These are phyloP conservation scores for Dysmachus trigonus DNA, from an alignment of 2,888 invertebrate genomes.

Conservation along the genomic window DNA sequence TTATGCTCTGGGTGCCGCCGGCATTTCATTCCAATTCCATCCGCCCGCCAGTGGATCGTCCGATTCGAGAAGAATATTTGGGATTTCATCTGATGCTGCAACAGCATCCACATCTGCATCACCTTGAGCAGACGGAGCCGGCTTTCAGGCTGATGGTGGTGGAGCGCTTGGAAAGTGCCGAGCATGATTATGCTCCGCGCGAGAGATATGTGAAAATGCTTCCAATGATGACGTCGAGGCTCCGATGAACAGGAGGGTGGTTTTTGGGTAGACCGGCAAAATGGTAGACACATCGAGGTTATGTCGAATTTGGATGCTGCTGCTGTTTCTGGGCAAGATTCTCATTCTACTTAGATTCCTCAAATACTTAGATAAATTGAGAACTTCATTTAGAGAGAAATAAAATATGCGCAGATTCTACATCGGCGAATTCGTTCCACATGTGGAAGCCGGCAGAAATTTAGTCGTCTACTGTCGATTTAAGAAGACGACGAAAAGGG, in stretches of 20 bases:
- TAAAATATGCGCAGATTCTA: background rate
- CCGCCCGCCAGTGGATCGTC: background rate
- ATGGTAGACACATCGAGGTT: background rate
- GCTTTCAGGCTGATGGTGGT: too few relatives aligned
- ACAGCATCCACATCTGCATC: background rate
- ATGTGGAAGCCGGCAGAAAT: background rate
- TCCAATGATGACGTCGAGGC: background rate
- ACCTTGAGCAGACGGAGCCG: background rate
- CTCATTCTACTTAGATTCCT: background rate
- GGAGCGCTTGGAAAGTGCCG: slow-evolving; percentile 3
- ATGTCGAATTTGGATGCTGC: background rate
- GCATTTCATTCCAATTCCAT: too few relatives aligned
- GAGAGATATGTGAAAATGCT: background rate
- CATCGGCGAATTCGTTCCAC: background rate
- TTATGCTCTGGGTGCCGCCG: slow-evolving; percentile 24
- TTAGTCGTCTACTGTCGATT: background rate
- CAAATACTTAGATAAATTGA: too few relatives aligned
- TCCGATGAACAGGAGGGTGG: background rate
- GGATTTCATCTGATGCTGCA: slow-evolving; percentile 28
- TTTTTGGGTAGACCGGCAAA: background rate
- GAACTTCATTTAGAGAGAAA: background rate
- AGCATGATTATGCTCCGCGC: background rate
- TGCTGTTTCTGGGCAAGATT: background rate
- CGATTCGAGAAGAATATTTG: background rate
- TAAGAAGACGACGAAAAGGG: background rate